Conservation (phyloP, 2,113 vertebrate species). For the Cnemophilus loriae region DNA sequence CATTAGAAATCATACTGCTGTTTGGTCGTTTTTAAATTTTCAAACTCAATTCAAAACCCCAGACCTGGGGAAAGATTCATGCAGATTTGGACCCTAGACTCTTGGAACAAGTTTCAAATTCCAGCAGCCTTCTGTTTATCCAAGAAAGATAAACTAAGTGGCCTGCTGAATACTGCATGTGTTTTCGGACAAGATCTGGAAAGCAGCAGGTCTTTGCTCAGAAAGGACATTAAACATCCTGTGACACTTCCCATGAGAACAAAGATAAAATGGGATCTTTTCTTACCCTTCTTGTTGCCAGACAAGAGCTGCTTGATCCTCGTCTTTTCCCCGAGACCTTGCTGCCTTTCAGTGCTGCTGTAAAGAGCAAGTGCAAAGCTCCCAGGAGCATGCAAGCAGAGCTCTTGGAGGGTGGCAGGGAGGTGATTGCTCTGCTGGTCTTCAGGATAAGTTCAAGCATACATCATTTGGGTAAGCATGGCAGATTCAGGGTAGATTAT, state of each 20-base stretch:
- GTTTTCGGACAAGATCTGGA: conserved; percentile 12
- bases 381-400: background rate
- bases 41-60: background rate
- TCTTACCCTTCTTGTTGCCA: background rate
- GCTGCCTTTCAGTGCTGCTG: background rate
- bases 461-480: background rate
- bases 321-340: background rate
- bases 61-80: background rate
- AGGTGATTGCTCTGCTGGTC: background rate
- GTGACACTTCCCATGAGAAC: background rate
- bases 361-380: background rate
- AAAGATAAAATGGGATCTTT: background rate
- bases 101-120: conserved; percentile 57
- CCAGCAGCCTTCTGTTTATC: conserved; percentile 47
- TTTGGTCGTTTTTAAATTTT: background rate
- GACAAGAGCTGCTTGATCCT: background rate
- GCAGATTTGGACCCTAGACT: conserved; percentile 39
- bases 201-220: conserved; percentile 17
- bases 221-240: conserved; percentile 12
- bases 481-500: background rate
- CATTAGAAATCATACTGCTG: accelerated
- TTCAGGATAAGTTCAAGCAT: background rate
- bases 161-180: background rate
- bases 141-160: conserved; percentile 48
- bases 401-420: background rate